phyloP scores from a whole-genome alignment of 1,140 invertebrate species.

The Ceratosolen fusciceps region DNA sequence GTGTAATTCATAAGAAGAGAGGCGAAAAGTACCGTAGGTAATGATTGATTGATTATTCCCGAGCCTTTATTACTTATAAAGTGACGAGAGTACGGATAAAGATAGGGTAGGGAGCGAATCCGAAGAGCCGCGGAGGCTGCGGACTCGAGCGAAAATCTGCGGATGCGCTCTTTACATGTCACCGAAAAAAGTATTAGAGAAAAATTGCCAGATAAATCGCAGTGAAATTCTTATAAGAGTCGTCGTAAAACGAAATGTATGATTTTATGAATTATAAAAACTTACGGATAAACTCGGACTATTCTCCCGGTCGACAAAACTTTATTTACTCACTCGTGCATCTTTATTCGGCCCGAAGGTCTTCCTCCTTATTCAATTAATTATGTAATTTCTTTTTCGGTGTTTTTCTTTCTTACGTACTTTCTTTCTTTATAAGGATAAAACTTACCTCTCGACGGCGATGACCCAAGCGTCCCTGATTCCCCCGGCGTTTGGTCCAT shows the following conservation, averaged over 20 bases:
- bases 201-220: not conserved
- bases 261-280: constrained; percentile 44
- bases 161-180: not conserved
- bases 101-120: too few species aligned
- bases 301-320: constrained; percentile 13
- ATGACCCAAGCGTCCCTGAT: constrained; percentile 97
- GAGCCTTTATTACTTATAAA: constrained; percentile 3
- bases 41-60: not conserved
- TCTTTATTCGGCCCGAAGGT: too few species aligned
- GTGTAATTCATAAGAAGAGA: not conserved
- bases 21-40: not conserved
- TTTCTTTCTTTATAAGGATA: too few species aligned
- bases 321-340: constrained; percentile 6
- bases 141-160: not conserved
- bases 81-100: too few species aligned
- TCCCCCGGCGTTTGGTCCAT: constrained; percentile 81
- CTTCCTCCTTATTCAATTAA: constrained; percentile 10
- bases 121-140: too few species aligned
- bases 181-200: not conserved
- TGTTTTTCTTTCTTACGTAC: too few species aligned
- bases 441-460: constrained; percentile 88
- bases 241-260: not conserved
- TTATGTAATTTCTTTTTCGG: too few species aligned
- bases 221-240: not conserved
- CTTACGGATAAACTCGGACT: constrained; percentile 13